phyloP scores from a whole-genome alignment of 2,113 vertebrate species.

The Chionodraco myersi region DNA sequence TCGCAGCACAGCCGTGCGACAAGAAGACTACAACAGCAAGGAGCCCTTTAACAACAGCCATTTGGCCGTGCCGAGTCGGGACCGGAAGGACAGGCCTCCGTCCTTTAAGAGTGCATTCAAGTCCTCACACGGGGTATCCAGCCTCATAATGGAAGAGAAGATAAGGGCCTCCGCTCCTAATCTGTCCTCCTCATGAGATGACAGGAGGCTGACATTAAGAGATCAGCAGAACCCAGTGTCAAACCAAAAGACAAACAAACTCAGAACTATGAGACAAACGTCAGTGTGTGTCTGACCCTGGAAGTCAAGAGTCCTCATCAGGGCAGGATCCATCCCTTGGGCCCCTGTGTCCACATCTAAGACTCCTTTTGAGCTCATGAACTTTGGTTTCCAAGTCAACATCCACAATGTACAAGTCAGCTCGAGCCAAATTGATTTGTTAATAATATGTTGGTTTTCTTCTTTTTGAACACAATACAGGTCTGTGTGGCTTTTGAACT shows the following conservation, averaged over 20 bases:
- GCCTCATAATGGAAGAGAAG: conserved; percentile 53
- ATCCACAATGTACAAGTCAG: conserved; percentile 47
- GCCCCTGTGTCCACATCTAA: conserved; percentile 33
- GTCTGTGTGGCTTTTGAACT: not conserved
- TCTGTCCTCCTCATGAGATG: conserved; percentile 39
- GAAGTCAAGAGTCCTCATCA: conserved; percentile 52
- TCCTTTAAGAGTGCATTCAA: conserved; percentile 49
- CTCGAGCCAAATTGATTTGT: conserved; percentile 39
- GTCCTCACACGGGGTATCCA: not conserved
- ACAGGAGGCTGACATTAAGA: not conserved
- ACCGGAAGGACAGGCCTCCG: conserved; percentile 54
- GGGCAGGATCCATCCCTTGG: conserved; percentile 47
- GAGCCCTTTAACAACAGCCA: conserved; percentile 63
- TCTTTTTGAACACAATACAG: conserved; percentile 24
- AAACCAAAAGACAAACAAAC: conserved; percentile 30
- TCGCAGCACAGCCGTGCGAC: not conserved
- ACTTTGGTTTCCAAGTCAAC: conserved; percentile 57
- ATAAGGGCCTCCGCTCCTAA: conserved; percentile 82
- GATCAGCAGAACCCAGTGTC: not conserved
- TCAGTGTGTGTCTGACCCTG: conserved; percentile 33
- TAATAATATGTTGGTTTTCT: conserved; percentile 2
- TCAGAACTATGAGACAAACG: conserved; percentile 38
- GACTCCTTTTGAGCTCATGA: conserved; percentile 28
- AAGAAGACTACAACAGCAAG: conserved; percentile 26
- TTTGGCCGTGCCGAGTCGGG: not conserved